A percentile compares a stretch with the other conserved stretches of the same genome.
Conservation (phyloP, 1,140 invertebrate genomes). For the Planococcus citri region DNA sequence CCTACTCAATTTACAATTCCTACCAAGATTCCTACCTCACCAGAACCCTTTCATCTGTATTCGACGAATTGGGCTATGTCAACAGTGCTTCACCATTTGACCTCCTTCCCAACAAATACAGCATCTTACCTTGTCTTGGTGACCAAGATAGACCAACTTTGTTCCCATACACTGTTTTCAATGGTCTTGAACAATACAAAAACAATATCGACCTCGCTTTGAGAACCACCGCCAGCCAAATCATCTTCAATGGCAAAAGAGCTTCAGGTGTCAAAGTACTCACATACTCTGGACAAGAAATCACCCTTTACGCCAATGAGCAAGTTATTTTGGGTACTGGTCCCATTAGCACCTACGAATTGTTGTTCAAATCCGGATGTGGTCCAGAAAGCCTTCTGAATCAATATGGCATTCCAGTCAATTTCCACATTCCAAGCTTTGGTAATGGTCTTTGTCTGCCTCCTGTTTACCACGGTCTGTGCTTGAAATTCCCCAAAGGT, state of each 20-base stretch:
- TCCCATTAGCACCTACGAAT: neutral
- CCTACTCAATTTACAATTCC: neutral
- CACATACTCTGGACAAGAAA: neutral
- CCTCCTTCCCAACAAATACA: neutral
- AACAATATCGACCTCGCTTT: neutral
- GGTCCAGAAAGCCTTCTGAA: neutral
- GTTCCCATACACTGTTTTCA: neutral
- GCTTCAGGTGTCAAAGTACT: neutral
- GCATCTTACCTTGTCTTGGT: neutral
- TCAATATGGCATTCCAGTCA: neutral
- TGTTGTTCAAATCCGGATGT: neutral
- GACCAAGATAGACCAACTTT: neutral
- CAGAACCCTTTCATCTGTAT: neutral
- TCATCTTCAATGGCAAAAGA: neutral
- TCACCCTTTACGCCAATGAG: neutral
- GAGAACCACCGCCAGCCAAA: neutral
- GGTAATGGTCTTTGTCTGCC: neutral
- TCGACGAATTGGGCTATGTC: neutral
- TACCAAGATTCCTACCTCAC: neutral
- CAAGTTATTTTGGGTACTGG: neutral
- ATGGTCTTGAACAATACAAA: neutral
- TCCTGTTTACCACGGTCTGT: neutral
- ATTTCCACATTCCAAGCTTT: neutral
- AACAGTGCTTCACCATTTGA: neutral
- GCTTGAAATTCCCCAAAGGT: constrained; percentile 7